Evolutionary conservation across 1,140 invertebrate genomes (phyloP), one percentile per base, ranked within the genome.

Genomic region (Drosophila ironensis): DNA sequence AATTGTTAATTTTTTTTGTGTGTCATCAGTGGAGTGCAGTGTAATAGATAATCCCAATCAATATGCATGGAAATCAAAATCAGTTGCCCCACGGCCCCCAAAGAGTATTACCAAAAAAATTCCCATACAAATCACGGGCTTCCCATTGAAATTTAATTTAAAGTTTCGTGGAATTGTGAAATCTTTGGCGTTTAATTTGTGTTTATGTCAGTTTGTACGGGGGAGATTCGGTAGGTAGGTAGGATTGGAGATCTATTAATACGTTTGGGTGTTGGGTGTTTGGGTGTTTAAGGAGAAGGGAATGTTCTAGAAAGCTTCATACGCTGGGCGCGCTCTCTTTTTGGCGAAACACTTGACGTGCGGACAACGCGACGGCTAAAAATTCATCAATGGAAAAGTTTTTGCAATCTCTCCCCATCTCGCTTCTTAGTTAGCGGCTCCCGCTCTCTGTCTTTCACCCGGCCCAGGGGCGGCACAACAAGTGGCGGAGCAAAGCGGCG

Each of bases 331-430:
- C 20, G 5, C 14, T 37, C 33, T 37, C 30, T 33, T 33, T 9
- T 11, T 17, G 3, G 2, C 4, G 6, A 7, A 37, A 37, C 14
- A 37, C 20, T 17, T 37, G 14, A 16, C 41, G 19, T 71, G 66
- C 66, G 70, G 41, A 42, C 22, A 42, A 16, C n/a, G 38, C 14
- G 56, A 24, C 20, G 9, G 20, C 56, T 46, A 12, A 22, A 86
- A 78, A 86, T 78, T 84, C 74, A 84, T 84, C 78, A 84, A 84
- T 84, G 78, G 78, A 84, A 84, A 84, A 84, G 80, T 84, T 84
- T 70, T 61, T 86, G 78, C 78, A 78, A 84, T 73, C 37, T 73
- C 37, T 51, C 19, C 19, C 69, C 35, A 22, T 78, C 78, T 78
- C 74, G 19, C 47, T 84, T 35, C 33, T 8, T 30, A 6, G 27